Conservation (phyloP, 1,140 invertebrate species). For the Achroia grisella region DNA sequence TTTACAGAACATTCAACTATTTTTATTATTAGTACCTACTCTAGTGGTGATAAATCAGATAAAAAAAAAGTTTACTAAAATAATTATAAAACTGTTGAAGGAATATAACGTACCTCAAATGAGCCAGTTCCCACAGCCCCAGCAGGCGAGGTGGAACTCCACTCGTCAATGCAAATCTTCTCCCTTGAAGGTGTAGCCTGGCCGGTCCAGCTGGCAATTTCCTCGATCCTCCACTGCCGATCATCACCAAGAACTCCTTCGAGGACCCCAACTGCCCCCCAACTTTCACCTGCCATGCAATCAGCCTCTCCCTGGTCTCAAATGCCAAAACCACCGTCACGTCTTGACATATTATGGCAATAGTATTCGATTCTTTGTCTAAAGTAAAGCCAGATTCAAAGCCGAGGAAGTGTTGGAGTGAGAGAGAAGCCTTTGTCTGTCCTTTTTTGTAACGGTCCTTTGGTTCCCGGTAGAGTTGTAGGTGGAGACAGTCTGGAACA, state of each 20-base stretch:
- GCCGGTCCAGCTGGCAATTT: slow-evolving; percentile 82
- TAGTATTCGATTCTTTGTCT: slow-evolving; percentile 93
- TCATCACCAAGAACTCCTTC: slow-evolving; percentile 86
- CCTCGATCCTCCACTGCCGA: slow-evolving; percentile 81
- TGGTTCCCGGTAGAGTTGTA: slow-evolving; percentile 91
- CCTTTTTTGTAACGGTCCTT: slow-evolving; percentile 89
- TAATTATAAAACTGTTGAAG: too few relatives aligned
- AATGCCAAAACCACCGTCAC: slow-evolving; percentile 91
- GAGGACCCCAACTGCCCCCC: slow-evolving; percentile 84
- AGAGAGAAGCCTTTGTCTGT: slow-evolving; percentile 89
- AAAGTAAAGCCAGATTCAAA: slow-evolving; percentile 91
- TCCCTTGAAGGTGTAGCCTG: slow-evolving; percentile 86
- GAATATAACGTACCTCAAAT: slow-evolving; percentile 77
- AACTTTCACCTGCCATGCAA: slow-evolving; percentile 86
- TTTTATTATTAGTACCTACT: too few relatives aligned
- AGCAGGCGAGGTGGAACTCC: slow-evolving; percentile 86
- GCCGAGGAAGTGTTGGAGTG: slow-evolving; percentile 89
- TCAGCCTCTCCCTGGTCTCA: slow-evolving; percentile 89
- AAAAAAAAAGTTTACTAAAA: too few relatives aligned
- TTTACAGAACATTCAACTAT: too few relatives aligned
- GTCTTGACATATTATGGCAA: slow-evolving; percentile 93
- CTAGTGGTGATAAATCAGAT: too few relatives aligned
- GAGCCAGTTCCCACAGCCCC: slow-evolving; percentile 84
- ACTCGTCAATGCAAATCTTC: slow-evolving; percentile 86
- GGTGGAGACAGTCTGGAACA: slow-evolving; percentile 91